These are phyloP conservation scores for Hypocryptadius cinnamomeus DNA, from an alignment of 2,113 vertebrate genomes.

Conservation along the genomic window DNA sequence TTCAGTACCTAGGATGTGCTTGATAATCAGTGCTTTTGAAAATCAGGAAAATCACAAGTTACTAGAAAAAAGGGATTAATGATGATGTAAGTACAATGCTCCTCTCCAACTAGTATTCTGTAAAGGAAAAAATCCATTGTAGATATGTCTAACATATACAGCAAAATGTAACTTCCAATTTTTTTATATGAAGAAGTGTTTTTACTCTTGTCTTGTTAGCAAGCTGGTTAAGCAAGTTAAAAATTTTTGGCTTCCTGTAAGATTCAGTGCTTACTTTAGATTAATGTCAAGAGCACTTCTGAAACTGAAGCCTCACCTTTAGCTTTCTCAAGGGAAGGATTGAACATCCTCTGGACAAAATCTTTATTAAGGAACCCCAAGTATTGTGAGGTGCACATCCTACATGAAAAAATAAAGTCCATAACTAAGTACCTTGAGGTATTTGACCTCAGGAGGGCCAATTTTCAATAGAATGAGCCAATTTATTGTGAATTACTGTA, in stretches of 20 bases:
- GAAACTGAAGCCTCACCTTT: slow-evolving; percentile 1
- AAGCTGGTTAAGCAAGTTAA: slow-evolving; percentile 31
- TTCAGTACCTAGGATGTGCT: background rate
- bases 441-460: slow-evolving; percentile 3
- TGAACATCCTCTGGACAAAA: slow-evolving; percentile 3
- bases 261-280: slow-evolving; percentile 13
- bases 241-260: background rate
- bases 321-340: background rate
- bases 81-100: slow-evolving; percentile 12
- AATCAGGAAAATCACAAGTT: slow-evolving; percentile 35
- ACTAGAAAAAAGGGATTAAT: slow-evolving; percentile 16
- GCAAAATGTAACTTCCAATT: background rate
- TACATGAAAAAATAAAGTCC: background rate
- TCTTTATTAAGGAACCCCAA: background rate
- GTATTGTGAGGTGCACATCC: background rate
- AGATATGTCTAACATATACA: background rate
- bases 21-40: slow-evolving; percentile 51
- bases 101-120: background rate
- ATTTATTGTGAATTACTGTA: background rate
- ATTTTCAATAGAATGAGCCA: background rate
- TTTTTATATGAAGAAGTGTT: slow-evolving; percentile 33
- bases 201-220: slow-evolving; percentile 30
- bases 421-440: background rate
- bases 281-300: slow-evolving; percentile 2
- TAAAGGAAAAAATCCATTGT: background rate